A percentile compares a stretch with the other conserved stretches of the same genome.
phyloP scores from a whole-genome alignment of 2,797 vertebrate genomes.

The Cetoscarus ocellatus region DNA sequence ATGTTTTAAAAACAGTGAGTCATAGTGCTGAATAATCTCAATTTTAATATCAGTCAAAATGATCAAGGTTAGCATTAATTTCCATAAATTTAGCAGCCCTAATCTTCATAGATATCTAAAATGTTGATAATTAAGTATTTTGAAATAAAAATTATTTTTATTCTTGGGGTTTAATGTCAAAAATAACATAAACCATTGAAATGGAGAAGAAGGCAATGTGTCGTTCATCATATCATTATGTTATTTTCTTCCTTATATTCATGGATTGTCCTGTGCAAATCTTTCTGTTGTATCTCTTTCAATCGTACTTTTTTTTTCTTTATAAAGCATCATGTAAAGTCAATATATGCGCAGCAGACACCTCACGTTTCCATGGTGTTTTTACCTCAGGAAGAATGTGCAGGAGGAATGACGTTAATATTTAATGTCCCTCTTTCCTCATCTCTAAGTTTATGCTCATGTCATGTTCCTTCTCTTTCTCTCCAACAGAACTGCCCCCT shows the following conservation, averaged over 20 bases:
- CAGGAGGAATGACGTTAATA: slow-evolving; percentile 51
- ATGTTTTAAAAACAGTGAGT: too few relatives aligned
- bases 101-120: not conserved
- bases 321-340: slow-evolving; percentile 22
- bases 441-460: slow-evolving; percentile 36
- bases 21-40: too few relatives aligned
- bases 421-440: slow-evolving; percentile 24
- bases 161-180: not conserved
- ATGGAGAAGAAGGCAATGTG: too few relatives aligned
- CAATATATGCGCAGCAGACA: slow-evolving; percentile 15
- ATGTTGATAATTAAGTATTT: too few relatives aligned
- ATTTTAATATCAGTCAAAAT: too few relatives aligned
- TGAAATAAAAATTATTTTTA: too few relatives aligned
- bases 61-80: too few relatives aligned
- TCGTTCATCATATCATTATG: too few relatives aligned
- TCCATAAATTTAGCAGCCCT: not conserved
- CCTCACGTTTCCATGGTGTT: slow-evolving; percentile 59
- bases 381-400: slow-evolving; percentile 36
- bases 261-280: not conserved
- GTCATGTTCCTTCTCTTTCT: slow-evolving; percentile 46
- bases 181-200: not conserved
- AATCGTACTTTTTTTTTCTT: too few relatives aligned
- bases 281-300: slow-evolving; percentile 6
- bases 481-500: slow-evolving; percentile 86
- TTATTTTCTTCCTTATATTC: too few relatives aligned